Conservation (phyloP, 2,797 vertebrate species). For the Peromyscus eremicus region DNA sequence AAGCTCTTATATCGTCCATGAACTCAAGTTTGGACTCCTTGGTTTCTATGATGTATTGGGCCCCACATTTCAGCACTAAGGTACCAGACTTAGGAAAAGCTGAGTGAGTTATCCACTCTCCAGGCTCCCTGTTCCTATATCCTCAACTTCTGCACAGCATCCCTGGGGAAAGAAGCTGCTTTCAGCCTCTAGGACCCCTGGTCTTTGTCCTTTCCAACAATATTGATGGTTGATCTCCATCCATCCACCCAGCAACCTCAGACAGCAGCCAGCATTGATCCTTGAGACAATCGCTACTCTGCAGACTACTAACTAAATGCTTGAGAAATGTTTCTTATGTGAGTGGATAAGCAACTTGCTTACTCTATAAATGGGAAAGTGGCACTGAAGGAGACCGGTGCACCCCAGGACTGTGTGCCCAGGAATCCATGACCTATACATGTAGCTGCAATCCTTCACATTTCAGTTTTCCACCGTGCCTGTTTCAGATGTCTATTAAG, state of each 20-base stretch:
- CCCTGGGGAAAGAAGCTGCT: background rate
- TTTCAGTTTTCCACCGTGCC: background rate
- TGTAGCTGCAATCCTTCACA: background rate
- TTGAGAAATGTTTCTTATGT: background rate
- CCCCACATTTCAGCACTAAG: background rate
- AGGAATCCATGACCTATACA: background rate
- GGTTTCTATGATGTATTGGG: background rate
- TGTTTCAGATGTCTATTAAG: background rate
- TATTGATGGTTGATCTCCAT: background rate
- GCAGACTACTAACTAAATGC: background rate
- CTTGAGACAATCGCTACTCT: background rate
- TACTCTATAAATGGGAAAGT: background rate
- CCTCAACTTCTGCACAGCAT: background rate
- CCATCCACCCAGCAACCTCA: background rate
- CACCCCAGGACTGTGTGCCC: background rate
- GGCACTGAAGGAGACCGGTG: background rate
- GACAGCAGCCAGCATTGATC: background rate
- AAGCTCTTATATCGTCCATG: background rate
- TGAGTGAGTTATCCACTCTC: background rate
- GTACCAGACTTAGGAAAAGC: background rate
- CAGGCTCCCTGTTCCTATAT: background rate
- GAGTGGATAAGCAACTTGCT: background rate
- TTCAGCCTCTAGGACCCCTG: background rate
- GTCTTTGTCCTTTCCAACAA: background rate
- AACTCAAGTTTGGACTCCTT: background rate